These are phyloP conservation scores for Tyrannus savana DNA, from an alignment of 2,113 vertebrate genomes.

Conservation along the genomic window DNA sequence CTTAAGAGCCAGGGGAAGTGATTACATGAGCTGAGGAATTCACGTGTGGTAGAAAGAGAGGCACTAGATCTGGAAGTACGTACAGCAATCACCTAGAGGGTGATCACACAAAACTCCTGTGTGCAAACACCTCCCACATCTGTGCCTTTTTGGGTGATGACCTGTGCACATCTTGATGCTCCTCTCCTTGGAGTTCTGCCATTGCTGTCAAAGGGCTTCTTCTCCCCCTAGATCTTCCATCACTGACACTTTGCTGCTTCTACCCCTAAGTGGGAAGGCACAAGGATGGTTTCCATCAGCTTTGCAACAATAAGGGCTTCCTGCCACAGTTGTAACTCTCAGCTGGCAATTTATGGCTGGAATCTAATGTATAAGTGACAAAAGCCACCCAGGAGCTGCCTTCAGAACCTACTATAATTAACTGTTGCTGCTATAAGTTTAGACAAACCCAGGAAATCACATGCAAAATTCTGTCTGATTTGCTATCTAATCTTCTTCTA, in stretches of 20 bases:
- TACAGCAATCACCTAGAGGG: not conserved
- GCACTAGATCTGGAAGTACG: not conserved
- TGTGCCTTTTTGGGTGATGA: not conserved
- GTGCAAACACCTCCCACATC: not conserved
- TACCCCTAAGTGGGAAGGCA: not conserved
- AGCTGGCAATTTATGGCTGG: not conserved
- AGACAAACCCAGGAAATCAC: conserved; percentile 64
- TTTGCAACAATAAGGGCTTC: not conserved
- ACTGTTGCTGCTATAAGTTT: conserved; percentile 41
- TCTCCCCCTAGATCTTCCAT: not conserved
- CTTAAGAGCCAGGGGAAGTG: not conserved
- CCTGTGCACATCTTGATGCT: not conserved
- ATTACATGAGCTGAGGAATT: conserved; percentile 4
- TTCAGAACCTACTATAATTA: conserved; percentile 40
- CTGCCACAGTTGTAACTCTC: not conserved
- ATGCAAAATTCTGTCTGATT: conserved; percentile 53
- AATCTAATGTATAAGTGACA: not conserved
- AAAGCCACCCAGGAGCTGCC: not conserved
- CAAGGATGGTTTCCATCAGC: not conserved
- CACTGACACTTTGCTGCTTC: not conserved
- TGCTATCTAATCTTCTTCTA: conserved; percentile 45
- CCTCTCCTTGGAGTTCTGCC: not conserved
- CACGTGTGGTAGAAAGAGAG: not conserved
- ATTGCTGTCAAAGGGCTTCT: not conserved
- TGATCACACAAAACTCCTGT: not conserved